Percentiles rank a stretch among this genome's conserved stretches.
Evolutionary conservation across 1,140 invertebrate genomes (phyloP).

Genomic region (Meteorus sp.): DNA sequence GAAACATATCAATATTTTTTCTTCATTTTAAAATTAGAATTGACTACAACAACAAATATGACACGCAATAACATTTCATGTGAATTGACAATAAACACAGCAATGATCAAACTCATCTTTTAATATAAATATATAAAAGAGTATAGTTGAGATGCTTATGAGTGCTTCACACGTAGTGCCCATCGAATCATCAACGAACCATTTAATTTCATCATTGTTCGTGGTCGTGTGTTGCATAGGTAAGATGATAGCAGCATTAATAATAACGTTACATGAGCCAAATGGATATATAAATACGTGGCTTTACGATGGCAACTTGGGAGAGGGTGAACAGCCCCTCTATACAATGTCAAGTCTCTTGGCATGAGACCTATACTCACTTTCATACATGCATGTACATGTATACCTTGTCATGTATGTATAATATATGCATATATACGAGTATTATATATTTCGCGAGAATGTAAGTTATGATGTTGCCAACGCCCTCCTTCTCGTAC

Average conservation of each 20-base stretch:
- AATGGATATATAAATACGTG: conserved; percentile 10
- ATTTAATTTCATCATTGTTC: conserved; percentile 28
- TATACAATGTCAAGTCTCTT: conserved; percentile 1
- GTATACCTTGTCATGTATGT: neutral
- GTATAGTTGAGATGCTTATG: neutral
- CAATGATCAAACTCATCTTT: no score
- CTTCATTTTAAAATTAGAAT: neutral
- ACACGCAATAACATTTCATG: no score
- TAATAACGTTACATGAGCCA: conserved; percentile 12
- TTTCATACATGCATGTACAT: neutral
- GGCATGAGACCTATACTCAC: neutral
- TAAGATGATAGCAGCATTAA: conserved; percentile 15
- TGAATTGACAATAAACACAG: no score
- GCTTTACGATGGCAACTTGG: conserved; percentile 6
- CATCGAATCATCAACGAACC: conserved; percentile 25
- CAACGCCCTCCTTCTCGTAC: neutral
- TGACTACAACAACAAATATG: no score
- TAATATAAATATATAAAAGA: neutral
- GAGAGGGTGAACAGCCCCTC: neutral
- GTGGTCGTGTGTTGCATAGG: conserved; percentile 14
- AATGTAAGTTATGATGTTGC: neutral
- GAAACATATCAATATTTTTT: no score
- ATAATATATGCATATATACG: neutral
- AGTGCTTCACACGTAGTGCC: neutral
- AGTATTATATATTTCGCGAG: neutral